Evolutionary conservation across 2,797 vertebrate genomes (phyloP).

Genomic region (Pogonophryne albipinna): DNA sequence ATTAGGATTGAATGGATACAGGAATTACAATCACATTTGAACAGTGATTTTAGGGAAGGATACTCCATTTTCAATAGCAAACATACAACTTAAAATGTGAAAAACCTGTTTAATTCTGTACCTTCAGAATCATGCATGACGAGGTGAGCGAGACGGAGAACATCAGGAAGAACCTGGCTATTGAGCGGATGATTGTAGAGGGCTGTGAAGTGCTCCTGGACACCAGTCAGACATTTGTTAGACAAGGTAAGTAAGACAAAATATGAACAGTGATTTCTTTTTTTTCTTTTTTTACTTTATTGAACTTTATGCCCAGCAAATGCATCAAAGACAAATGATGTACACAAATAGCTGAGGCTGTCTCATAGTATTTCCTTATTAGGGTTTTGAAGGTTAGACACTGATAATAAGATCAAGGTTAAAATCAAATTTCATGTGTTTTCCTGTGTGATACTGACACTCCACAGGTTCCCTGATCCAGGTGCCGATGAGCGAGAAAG

Average conservation of each 20-base stretch:
- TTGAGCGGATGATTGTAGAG: constrained; percentile 98
- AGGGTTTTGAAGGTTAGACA: neutral
- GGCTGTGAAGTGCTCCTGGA: constrained; percentile 98
- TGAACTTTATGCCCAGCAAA: neutral
- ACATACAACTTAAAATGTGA: neutral
- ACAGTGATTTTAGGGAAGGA: neutral
- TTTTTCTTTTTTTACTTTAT: neutral
- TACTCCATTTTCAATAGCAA: neutral
- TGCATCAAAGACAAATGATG: neutral
- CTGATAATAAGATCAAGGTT: neutral
- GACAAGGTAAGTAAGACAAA: constrained; percentile 87
- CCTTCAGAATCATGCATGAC: constrained; percentile 95
- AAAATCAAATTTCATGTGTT: neutral
- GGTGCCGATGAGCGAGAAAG: constrained; percentile 96
- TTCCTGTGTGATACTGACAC: constrained; percentile 3
- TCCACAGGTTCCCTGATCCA: constrained; percentile 94
- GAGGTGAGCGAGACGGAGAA: constrained; percentile 99
- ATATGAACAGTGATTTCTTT: neutral
- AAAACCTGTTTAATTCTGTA: neutral
- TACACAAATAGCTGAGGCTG: neutral
- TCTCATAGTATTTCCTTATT: neutral
- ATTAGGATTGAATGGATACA: neutral
- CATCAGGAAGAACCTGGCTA: constrained; percentile 97
- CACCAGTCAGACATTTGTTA: constrained; percentile 98
- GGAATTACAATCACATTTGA: neutral